Evolutionary conservation across 2,888 invertebrate species (phyloP).

Genomic region (Brassicogethes aeneus): DNA sequence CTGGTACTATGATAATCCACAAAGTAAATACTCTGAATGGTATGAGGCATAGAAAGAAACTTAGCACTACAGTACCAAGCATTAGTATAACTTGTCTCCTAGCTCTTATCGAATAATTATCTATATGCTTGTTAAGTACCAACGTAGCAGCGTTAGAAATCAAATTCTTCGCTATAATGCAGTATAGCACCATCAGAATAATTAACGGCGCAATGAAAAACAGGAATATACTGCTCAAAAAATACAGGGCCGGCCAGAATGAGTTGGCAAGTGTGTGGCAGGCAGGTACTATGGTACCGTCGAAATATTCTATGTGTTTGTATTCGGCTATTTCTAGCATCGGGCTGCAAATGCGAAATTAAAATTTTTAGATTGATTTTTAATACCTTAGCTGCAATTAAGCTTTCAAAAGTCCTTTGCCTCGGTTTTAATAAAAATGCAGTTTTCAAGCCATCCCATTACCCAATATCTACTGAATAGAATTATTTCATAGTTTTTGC

Average conservation of each 20-base stretch:
- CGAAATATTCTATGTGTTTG: slow-evolving; percentile 56
- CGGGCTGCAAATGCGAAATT: slow-evolving; percentile 52
- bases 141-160: slow-evolving; percentile 61
- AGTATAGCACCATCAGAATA: slow-evolving; percentile 71
- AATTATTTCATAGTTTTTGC: too few relatives aligned
- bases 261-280: slow-evolving; percentile 74
- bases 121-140: slow-evolving; percentile 62
- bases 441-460: too few relatives aligned
- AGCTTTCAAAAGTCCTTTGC: too few relatives aligned
- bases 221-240: slow-evolving; percentile 66
- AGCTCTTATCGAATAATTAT: slow-evolving; percentile 61
- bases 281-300: slow-evolving; percentile 60
- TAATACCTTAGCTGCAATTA: too few relatives aligned
- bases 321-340: slow-evolving; percentile 70
- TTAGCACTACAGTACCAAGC: slow-evolving; percentile 77
- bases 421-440: too few relatives aligned
- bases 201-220: slow-evolving; percentile 77
- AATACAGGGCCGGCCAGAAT: slow-evolving; percentile 69
- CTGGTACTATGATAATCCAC: slow-evolving; percentile 72
- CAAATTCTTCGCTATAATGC: slow-evolving; percentile 74
- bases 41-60: slow-evolving; percentile 81
- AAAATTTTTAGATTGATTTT: too few relatives aligned
- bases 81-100: slow-evolving; percentile 78
- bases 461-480: too few relatives aligned
- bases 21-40: slow-evolving; percentile 77